Percentiles rank a stretch among this genome's conserved stretches.
Conservation (phyloP, 2,888 invertebrate species). For the Seladonia tumulorum region DNA sequence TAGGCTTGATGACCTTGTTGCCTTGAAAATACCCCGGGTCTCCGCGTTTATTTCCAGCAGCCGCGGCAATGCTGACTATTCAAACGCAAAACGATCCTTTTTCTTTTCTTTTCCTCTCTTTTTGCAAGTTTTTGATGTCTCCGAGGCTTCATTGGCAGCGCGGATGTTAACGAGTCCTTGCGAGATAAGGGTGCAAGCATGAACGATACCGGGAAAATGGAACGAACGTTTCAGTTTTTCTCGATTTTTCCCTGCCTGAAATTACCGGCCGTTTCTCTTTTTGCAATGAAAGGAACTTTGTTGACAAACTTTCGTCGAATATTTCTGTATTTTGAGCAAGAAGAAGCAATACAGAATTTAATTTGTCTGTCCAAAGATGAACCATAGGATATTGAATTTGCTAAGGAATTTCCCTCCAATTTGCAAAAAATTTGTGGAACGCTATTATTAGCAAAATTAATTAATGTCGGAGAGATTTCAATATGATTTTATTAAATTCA, state of each 20-base stretch:
- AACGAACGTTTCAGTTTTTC: neutral
- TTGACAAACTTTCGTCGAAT: too few relatives aligned
- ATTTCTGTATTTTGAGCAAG: too few relatives aligned
- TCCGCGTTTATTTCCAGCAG: neutral
- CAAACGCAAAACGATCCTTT: neutral
- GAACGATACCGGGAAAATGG: neutral
- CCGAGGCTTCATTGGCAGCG: neutral
- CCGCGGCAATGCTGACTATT: neutral
- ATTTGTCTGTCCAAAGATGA: too few relatives aligned
- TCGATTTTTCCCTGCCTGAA: neutral
- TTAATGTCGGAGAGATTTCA: too few relatives aligned
- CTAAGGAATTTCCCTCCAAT: too few relatives aligned
- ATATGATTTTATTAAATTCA: too few relatives aligned
- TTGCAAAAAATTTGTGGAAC: too few relatives aligned
- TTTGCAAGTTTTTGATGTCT: neutral
- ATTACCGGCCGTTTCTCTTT: neutral
- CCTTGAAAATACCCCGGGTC: neutral
- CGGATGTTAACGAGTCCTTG: neutral
- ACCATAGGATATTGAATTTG: too few relatives aligned
- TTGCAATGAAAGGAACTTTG: too few relatives aligned
- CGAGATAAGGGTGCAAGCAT: neutral
- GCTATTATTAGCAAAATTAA: too few relatives aligned
- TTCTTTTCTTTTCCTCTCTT: neutral
- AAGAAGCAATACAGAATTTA: too few relatives aligned
- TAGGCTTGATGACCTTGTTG: slow-evolving; percentile 5